These are phyloP conservation scores for Pectinophora gossypiella DNA, from an alignment of 1,140 invertebrate species.

Conservation along the genomic window DNA sequence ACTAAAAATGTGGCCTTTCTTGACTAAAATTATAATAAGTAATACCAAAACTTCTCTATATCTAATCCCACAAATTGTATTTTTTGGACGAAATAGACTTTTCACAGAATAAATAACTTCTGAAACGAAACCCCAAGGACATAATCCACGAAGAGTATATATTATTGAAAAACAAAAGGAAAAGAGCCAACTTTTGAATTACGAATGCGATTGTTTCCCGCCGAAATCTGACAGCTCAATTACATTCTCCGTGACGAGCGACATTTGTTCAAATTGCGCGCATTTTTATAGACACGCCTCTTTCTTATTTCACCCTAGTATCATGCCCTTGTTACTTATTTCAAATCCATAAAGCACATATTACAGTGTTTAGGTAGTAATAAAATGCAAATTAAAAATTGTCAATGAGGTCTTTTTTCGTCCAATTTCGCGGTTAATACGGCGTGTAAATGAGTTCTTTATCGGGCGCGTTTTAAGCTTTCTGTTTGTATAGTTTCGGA, in stretches of 20 bases:
- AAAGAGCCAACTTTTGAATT: not conserved
- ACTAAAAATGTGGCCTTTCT: too few relatives aligned
- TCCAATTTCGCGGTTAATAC: slow-evolving; percentile 64
- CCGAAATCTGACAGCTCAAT: slow-evolving; percentile 67
- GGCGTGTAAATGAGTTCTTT: slow-evolving; percentile 73
- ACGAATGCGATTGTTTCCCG: slow-evolving; percentile 36
- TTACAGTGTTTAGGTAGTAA: slow-evolving; percentile 7
- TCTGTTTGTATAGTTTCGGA: slow-evolving; percentile 46
- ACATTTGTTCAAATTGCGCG: slow-evolving; percentile 68
- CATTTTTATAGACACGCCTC: slow-evolving; percentile 23
- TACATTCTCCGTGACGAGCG: slow-evolving; percentile 46
- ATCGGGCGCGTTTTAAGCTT: slow-evolving; percentile 60
- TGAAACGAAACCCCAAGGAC: too few relatives aligned
- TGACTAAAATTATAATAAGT: too few relatives aligned
- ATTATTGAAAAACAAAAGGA: slow-evolving; percentile 6
- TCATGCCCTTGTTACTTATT: not conserved
- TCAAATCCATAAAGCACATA: slow-evolving; percentile 23
- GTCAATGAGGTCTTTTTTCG: slow-evolving; percentile 39
- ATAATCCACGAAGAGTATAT: too few relatives aligned
- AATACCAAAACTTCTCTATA: too few relatives aligned
- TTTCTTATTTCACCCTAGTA: not conserved
- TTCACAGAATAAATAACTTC: too few relatives aligned
- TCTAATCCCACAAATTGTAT: too few relatives aligned
- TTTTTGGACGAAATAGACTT: too few relatives aligned
- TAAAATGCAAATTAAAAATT: slow-evolving; percentile 17